Conservation (phyloP, 2,888 invertebrate species). For the Teleogryllus oceanicus region DNA sequence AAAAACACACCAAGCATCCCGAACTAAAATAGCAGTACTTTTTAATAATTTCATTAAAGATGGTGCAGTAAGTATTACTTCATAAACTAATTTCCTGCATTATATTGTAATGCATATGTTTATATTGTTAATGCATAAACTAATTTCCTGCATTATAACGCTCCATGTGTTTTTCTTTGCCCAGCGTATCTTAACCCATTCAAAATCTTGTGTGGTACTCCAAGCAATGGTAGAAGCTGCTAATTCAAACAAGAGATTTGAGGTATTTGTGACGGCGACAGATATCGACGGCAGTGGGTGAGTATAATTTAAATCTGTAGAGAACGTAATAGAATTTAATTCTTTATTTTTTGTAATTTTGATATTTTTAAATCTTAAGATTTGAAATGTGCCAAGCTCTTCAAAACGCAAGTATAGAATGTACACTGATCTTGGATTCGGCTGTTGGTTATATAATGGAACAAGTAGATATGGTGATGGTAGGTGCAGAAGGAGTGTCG, state of each 20-base stretch:
- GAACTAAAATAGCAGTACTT: slow-evolving; percentile 79
- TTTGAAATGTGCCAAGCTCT: slow-evolving; percentile 71
- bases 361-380: not conserved
- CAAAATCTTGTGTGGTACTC: slow-evolving; percentile 86
- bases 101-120: too few species aligned
- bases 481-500: slow-evolving; percentile 96
- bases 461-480: slow-evolving; percentile 87
- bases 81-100: too few species aligned
- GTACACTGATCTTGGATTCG: slow-evolving; percentile 82
- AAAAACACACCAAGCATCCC: slow-evolving; percentile 68
- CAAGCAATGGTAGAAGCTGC: slow-evolving; percentile 80
- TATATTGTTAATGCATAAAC: too few species aligned
- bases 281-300: slow-evolving; percentile 80
- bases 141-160: too few species aligned
- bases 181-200: slow-evolving; percentile 84
- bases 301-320: slow-evolving; percentile 40
- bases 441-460: slow-evolving; percentile 95
- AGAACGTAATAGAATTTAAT: not conserved
- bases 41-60: slow-evolving; percentile 82
- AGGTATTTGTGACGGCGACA: slow-evolving; percentile 85
- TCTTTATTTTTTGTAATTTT: not conserved
- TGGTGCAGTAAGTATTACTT: slow-evolving; percentile 68
- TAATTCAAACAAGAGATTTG: slow-evolving; percentile 75
- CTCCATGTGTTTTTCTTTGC: slow-evolving; percentile 42
- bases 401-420: slow-evolving; percentile 68